phyloP scores from a whole-genome alignment of 2,888 invertebrate genomes.

The Heliconius aoede region DNA sequence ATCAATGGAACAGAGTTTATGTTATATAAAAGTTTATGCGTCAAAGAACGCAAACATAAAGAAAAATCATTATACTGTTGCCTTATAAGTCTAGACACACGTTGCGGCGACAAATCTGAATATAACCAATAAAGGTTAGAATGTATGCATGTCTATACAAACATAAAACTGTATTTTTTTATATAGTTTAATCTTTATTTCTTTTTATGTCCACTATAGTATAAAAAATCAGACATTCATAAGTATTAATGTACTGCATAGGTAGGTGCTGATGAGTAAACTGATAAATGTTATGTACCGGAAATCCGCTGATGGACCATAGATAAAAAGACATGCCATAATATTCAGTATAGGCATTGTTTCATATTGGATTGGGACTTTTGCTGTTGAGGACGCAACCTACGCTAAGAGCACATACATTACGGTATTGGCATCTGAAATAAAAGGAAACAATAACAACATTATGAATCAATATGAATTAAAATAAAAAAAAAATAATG shows the following conservation, averaged over 20 bases:
- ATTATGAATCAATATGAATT: too few relatives aligned
- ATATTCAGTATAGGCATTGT: constrained; percentile 18
- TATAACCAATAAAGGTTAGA: constrained; percentile 1
- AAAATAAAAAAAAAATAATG: too few relatives aligned
- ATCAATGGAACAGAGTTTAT: background rate
- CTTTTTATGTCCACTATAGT: background rate
- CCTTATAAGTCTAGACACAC: constrained; percentile 13
- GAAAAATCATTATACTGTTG: background rate
- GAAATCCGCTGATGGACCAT: constrained; percentile 41
- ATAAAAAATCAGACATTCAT: background rate
- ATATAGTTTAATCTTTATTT: too few relatives aligned
- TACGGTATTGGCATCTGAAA: background rate
- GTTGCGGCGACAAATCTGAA: background rate
- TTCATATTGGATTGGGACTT: constrained; percentile 32
- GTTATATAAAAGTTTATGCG: background rate
- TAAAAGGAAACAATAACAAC: background rate
- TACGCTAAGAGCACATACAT: background rate
- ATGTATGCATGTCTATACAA: background rate
- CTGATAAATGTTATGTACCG: constrained; percentile 39
- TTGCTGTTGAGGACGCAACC: background rate
- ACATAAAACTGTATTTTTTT: background rate
- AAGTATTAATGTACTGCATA: constrained; percentile 11
- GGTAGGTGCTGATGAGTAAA: constrained; percentile 28
- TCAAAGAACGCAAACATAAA: background rate
- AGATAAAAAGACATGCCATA: constrained; percentile 28